phyloP scores from a whole-genome alignment of 2,113 vertebrate species.

The Phaethon lepturus region DNA sequence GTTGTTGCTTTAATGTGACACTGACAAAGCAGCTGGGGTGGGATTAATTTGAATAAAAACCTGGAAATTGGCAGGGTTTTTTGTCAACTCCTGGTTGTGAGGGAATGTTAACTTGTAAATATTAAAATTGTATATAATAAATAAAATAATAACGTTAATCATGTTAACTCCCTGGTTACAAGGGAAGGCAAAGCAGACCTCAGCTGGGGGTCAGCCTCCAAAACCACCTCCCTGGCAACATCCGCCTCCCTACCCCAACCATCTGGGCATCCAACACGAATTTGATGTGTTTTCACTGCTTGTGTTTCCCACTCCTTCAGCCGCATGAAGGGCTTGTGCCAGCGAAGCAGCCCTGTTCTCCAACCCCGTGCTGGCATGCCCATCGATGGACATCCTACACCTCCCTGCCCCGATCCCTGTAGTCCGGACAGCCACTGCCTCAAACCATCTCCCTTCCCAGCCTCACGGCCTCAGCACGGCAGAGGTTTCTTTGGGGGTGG shows the following conservation, averaged over 20 bases:
- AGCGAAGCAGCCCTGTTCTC: background rate
- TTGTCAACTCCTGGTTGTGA: background rate
- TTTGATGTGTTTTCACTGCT: accelerated
- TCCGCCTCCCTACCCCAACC: accelerated
- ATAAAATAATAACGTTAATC: too few species aligned
- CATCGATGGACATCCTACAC: too few species aligned
- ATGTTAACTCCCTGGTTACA: background rate
- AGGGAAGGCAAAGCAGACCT: background rate
- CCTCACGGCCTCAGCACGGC: accelerated
- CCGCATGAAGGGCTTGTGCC: accelerated
- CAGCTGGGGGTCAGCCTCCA: background rate
- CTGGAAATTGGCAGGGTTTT: background rate
- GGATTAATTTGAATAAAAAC: background rate
- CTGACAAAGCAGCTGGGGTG: background rate
- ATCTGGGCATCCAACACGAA: accelerated
- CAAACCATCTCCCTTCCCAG: background rate
- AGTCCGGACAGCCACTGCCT: background rate
- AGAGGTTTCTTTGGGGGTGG: background rate
- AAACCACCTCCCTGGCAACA: accelerated
- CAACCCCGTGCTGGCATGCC: accelerated
- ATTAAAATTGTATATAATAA: too few species aligned
- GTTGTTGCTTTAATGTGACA: accelerated
- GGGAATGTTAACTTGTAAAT: background rate
- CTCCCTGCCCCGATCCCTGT: background rate
- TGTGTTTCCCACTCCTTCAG: background rate